phyloP scores from a whole-genome alignment of 2,888 invertebrate genomes.

The Argyresthia goedartella region DNA sequence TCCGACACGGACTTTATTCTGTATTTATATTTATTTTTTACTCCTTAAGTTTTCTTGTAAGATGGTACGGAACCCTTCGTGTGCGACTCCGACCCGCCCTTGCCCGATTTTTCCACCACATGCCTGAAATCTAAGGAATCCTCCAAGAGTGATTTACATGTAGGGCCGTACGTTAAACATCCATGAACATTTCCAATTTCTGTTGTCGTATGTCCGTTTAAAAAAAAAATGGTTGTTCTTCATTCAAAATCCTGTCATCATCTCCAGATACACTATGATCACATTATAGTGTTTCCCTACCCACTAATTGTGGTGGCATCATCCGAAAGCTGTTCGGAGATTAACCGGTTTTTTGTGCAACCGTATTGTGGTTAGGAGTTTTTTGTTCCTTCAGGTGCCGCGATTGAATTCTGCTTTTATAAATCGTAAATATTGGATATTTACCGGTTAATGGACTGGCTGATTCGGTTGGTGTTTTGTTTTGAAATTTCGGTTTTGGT shows the following conservation, averaged over 20 bases:
- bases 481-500: neutral
- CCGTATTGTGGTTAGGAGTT: conserved; percentile 20
- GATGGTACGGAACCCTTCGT: no score
- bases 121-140: no score
- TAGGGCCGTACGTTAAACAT: no score
- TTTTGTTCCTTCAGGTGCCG: conserved; percentile 32
- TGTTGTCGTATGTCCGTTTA: no score
- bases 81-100: no score
- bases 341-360: conserved; percentile 14
- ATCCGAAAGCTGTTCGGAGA: conserved; percentile 15
- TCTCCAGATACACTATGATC: no score
- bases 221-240: neutral
- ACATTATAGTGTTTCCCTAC: conserved; percentile 12
- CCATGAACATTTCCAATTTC: neutral
- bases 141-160: no score
- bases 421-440: conserved; percentile 1
- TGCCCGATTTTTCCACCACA: no score
- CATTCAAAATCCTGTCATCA: conserved; percentile 2
- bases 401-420: conserved; percentile 26
- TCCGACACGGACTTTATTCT: no score
- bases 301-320: conserved; percentile 27
- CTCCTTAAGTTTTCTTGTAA: no score
- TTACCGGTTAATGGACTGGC: neutral
- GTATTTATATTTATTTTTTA: no score
- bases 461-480: neutral